phyloP scores from a whole-genome alignment of 2,113 vertebrate species.

The Centropus unirufus region DNA sequence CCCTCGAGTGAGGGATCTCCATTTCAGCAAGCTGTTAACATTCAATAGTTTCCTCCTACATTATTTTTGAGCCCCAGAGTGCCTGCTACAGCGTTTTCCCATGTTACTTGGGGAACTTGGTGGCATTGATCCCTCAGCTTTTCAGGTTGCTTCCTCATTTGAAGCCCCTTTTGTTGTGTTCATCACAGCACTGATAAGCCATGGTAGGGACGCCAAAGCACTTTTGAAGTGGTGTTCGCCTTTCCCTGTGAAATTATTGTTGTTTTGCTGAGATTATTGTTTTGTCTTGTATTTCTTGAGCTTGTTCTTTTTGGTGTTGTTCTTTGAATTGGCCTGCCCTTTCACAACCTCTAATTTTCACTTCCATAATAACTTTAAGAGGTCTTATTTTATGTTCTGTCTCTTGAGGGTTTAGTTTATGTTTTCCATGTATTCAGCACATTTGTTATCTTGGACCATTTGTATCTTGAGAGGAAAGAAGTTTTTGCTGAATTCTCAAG shows the following conservation, averaged over 20 bases:
- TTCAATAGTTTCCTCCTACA: not conserved
- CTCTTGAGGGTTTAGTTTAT: slow-evolving; percentile 8
- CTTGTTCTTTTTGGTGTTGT: not conserved
- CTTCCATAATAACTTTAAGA: not conserved
- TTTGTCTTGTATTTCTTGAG: not conserved
- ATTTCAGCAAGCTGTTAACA: not conserved
- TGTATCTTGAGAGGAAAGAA: slow-evolving; percentile 55
- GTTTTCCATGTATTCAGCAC: slow-evolving; percentile 19
- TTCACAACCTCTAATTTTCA: slow-evolving; percentile 21
- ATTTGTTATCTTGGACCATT: slow-evolving; percentile 42
- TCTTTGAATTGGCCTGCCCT: not conserved
- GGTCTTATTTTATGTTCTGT: not conserved
- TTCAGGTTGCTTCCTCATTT: not conserved
- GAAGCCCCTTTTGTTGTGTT: not conserved
- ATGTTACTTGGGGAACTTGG: not conserved
- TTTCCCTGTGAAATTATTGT: not conserved
- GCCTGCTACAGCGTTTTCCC: not conserved
- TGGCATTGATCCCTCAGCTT: not conserved
- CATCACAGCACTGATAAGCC: not conserved
- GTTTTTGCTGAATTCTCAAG: slow-evolving; percentile 50
- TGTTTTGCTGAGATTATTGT: not conserved
- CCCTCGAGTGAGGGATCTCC: not conserved
- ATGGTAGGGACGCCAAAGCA: not conserved
- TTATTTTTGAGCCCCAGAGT: not conserved
- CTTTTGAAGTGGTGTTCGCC: not conserved